Evolutionary conservation across 2,113 vertebrate species (phyloP).

Genomic region (Leucosticte australis): DNA sequence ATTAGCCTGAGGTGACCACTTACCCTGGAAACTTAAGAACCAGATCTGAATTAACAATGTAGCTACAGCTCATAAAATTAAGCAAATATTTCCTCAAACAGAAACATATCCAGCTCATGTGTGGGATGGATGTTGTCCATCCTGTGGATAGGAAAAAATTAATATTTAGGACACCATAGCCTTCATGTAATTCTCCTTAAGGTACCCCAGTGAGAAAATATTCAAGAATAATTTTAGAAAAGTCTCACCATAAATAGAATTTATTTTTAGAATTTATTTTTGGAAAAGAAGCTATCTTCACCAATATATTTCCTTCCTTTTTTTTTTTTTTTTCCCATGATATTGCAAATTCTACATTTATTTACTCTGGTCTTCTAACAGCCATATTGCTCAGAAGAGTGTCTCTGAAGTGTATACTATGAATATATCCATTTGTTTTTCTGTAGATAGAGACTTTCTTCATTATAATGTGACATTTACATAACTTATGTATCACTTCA

Average conservation of each 20-base stretch:
- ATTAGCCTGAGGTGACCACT: conserved; percentile 42
- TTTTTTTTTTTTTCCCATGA: neutral
- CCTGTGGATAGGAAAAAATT: neutral
- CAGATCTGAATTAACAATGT: conserved; percentile 57
- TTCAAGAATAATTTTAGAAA: neutral
- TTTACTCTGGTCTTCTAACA: neutral
- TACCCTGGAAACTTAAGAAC: conserved; percentile 44
- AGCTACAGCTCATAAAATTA: conserved; percentile 63
- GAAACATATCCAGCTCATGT: conserved; percentile 1
- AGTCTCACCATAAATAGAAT: neutral
- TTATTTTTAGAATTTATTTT: neutral
- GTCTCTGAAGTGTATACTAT: neutral
- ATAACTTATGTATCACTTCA: neutral
- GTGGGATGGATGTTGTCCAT: neutral
- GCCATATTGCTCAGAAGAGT: neutral
- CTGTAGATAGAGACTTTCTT: neutral
- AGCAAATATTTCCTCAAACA: conserved; percentile 52
- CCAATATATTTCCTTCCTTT: neutral
- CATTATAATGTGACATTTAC: neutral
- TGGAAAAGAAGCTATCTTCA: neutral
- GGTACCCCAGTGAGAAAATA: neutral
- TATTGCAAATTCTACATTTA: neutral
- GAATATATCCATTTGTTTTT: neutral
- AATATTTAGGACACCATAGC: too few species aligned
- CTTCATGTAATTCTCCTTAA: neutral